These are phyloP conservation scores for Miichthys miiuy DNA, from an alignment of 2,797 vertebrate species.

Conservation along the genomic window DNA sequence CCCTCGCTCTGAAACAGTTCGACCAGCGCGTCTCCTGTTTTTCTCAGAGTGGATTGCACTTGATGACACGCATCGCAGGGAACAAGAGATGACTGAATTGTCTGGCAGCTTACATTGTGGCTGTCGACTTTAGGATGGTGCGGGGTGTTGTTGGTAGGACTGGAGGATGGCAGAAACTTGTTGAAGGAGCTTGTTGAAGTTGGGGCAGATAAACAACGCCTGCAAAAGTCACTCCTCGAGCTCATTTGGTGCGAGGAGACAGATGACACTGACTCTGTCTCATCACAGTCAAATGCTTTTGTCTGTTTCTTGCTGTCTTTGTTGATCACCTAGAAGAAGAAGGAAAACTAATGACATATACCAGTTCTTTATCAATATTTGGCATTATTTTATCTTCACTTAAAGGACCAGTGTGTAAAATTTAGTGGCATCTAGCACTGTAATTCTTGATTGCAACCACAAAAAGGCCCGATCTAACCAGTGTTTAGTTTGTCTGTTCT, in stretches of 20 bases:
- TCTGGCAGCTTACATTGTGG: constrained; percentile 82
- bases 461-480: too few relatives aligned
- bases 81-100: constrained; percentile 72
- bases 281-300: constrained; percentile 34
- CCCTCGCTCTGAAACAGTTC: constrained; percentile 89
- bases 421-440: too few relatives aligned
- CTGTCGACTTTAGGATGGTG: constrained; percentile 34
- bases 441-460: too few relatives aligned
- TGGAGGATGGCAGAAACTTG: constrained; percentile 29
- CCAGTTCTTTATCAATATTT: not conserved
- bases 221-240: constrained; percentile 21
- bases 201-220: constrained; percentile 17
- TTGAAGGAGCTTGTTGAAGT: constrained; percentile 53
- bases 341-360: not conserved
- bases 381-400: not conserved
- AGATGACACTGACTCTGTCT: constrained; percentile 20
- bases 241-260: constrained; percentile 24
- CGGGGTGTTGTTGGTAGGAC: constrained; percentile 13
- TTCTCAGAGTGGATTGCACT: constrained; percentile 83
- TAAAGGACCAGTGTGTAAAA: too few relatives aligned
- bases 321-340: constrained; percentile 52
- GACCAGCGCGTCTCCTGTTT: constrained; percentile 85
- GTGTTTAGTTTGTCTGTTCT: too few relatives aligned
- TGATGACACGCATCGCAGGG: constrained; percentile 87
- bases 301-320: constrained; percentile 48